Conservation (phyloP, 2,113 vertebrate genomes). For the Thinocorus orbignyianus region DNA sequence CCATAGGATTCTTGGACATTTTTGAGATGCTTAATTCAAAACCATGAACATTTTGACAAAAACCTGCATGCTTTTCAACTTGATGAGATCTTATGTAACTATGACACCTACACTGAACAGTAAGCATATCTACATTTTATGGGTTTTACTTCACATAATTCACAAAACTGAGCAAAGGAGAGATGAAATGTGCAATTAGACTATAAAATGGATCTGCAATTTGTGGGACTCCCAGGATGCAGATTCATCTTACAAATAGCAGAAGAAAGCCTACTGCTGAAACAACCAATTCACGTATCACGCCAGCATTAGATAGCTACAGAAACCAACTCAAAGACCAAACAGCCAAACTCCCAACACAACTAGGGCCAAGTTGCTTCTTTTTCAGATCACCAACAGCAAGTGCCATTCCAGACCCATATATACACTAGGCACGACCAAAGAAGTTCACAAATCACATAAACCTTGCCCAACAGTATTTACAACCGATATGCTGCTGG, state of each 20-base stretch:
- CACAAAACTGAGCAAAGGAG: background rate
- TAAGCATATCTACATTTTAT: background rate
- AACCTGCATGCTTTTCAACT: background rate
- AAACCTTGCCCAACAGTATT: background rate
- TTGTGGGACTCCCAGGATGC: accelerated
- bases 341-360: background rate
- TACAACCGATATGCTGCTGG: accelerated
- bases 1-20: background rate
- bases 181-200: background rate
- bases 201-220: background rate
- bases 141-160: background rate
- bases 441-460: no score
- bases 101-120: background rate
- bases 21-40: background rate
- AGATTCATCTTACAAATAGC: no score
- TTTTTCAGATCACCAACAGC: background rate
- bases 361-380: accelerated
- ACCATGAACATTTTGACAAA: background rate
- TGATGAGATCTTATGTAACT: background rate
- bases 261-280: background rate
- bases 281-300: accelerated
- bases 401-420: accelerated
- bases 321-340: background rate
- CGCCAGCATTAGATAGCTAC: accelerated
- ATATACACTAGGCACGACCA: accelerated